Percentiles rank a stretch among this genome's conserved stretches.
Evolutionary conservation across 37 sponge, comb jelly and placozoan genomes (phyloP).

Genomic region (Halisarca cf. caerulea): DNA sequence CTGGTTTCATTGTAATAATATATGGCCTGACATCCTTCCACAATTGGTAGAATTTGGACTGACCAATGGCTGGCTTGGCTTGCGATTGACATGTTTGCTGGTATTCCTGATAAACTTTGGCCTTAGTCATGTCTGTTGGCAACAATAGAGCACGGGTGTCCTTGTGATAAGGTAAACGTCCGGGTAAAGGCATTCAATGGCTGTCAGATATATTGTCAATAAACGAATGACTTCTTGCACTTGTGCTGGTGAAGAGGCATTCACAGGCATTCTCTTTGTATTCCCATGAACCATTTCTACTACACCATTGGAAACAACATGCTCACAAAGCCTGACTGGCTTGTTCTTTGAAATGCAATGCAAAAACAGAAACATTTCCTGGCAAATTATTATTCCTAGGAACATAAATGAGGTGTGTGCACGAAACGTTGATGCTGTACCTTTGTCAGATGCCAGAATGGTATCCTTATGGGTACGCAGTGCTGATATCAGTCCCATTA

Average conservation of each 20-base stretch:
- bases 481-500: not conserved
- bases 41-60: not conserved
- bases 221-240: not conserved
- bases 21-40: not conserved
- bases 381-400: not conserved
- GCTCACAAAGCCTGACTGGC: not conserved
- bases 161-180: not conserved
- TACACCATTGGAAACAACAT: not conserved
- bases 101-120: not conserved
- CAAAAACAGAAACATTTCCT: not conserved
- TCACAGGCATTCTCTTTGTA: not conserved
- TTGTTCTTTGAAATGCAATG: not conserved
- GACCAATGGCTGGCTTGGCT: not conserved
- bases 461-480: not conserved
- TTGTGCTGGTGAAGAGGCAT: not conserved
- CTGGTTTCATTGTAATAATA: slow-evolving; percentile 3
- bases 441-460: not conserved
- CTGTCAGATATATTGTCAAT: not conserved
- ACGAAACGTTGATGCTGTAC: not conserved
- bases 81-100: not conserved
- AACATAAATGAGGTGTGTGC: not conserved
- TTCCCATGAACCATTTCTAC: not conserved
- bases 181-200: not conserved
- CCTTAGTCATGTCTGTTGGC: not conserved
- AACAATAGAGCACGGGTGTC: too few relatives aligned